Conservation (phyloP, 2,888 invertebrate species). For the Serripes groenlandicus region DNA sequence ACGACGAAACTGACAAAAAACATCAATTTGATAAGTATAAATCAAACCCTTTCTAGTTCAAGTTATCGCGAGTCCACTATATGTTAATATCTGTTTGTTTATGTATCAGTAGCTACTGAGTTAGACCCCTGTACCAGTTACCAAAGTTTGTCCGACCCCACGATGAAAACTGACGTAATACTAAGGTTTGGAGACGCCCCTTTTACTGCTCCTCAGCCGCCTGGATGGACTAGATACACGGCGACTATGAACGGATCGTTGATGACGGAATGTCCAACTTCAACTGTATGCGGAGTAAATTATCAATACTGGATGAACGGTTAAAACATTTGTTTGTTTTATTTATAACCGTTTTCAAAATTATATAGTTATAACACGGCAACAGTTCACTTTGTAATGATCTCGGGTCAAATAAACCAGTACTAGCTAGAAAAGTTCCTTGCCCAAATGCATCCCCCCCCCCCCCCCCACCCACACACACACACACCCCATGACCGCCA, state of each 20-base stretch:
- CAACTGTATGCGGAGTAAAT: neutral
- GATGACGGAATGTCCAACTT: neutral
- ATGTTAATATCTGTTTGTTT: too few relatives aligned
- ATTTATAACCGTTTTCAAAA: neutral
- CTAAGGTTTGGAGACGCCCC: neutral
- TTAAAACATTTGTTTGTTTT: neutral
- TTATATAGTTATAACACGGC: neutral
- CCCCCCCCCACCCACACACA: neutral
- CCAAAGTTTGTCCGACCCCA: neutral
- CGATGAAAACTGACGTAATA: neutral
- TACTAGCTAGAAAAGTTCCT: neutral
- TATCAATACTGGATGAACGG: conserved; percentile 17
- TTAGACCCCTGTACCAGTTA: neutral
- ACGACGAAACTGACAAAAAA: too few relatives aligned
- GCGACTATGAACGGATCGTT: neutral
- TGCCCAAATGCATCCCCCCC: neutral
- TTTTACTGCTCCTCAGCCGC: neutral
- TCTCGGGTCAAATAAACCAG: neutral
- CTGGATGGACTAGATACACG: conserved; percentile 11
- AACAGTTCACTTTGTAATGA: neutral
- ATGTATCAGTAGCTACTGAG: too few relatives aligned
- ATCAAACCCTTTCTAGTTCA: too few relatives aligned
- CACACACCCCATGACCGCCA: too few relatives aligned
- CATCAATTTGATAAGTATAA: too few relatives aligned
- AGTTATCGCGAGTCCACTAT: too few relatives aligned